These are phyloP conservation scores for Choreutis nemorana DNA, from an alignment of 2,888 invertebrate species.

Conservation along the genomic window DNA sequence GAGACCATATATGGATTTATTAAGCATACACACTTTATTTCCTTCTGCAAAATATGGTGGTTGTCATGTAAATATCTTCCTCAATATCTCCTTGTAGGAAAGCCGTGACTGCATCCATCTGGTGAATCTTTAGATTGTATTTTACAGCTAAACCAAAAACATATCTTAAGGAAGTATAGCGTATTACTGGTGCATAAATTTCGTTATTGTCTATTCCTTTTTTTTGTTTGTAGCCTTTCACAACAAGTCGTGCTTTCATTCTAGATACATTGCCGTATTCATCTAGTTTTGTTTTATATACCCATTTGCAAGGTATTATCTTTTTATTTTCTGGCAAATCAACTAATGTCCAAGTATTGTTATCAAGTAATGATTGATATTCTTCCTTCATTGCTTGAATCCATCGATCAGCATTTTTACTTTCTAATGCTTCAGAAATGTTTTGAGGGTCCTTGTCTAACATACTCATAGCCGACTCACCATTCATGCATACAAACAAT, in stretches of 20 bases:
- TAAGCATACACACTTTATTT: conserved; percentile 12
- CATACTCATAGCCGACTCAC: no score
- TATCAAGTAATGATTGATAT: conserved; percentile 12
- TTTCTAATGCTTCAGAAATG: conserved; percentile 8
- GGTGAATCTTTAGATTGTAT: conserved; percentile 7
- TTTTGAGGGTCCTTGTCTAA: conserved; percentile 3
- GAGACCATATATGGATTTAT: conserved; percentile 14
- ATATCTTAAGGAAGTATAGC: conserved; percentile 8
- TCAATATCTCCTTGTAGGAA: conserved; percentile 11
- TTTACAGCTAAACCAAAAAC: conserved; percentile 8
- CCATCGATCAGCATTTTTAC: conserved; percentile 11
- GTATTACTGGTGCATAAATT: conserved; percentile 10
- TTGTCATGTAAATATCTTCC: conserved; percentile 11
- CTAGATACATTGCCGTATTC: conserved; percentile 11
- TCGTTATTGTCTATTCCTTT: conserved; percentile 9
- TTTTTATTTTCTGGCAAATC: conserved; percentile 11
- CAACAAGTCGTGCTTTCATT: conserved; percentile 16
- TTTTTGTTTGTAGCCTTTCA: conserved; percentile 16
- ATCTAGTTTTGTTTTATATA: conserved; percentile 14
- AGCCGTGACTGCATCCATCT: conserved; percentile 9
- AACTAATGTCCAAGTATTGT: conserved; percentile 13
- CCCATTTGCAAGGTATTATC: conserved; percentile 16
- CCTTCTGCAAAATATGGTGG: conserved; percentile 7
- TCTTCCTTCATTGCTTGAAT: conserved; percentile 15
- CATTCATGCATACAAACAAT: no score